These are phyloP conservation scores for Desmodus rotundus DNA, from an alignment of 2,113 vertebrate species.

Conservation along the genomic window DNA sequence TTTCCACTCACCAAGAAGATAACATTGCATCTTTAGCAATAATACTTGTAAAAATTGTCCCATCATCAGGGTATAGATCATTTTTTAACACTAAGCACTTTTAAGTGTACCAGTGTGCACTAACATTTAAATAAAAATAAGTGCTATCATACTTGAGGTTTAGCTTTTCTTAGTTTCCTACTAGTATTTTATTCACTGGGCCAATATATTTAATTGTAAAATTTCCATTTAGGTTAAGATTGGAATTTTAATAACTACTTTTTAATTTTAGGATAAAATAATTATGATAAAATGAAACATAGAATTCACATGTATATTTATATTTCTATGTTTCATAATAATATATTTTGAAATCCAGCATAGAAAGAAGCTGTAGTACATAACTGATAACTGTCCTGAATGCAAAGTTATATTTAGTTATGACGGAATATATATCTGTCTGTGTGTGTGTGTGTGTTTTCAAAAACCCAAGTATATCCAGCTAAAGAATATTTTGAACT, in stretches of 20 bases:
- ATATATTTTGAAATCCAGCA: neutral
- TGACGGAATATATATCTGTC: neutral
- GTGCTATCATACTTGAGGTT: neutral
- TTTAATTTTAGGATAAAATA: neutral
- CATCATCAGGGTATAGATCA: neutral
- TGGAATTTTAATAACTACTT: neutral
- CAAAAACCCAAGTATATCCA: neutral
- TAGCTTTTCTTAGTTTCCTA: neutral
- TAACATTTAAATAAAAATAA: constrained; percentile 8
- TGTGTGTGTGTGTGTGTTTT: neutral
- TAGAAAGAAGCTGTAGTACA: neutral
- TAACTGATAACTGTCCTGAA: neutral
- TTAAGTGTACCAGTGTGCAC: neutral
- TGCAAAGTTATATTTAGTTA: neutral
- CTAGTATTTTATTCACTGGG: constrained; percentile 4
- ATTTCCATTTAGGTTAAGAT: neutral
- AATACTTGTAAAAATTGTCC: neutral
- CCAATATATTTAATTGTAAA: neutral
- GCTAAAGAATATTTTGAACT: neutral
- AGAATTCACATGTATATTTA: neutral
- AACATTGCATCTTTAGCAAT: neutral
- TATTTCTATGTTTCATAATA: neutral
- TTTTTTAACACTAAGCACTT: neutral
- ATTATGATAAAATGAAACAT: neutral
- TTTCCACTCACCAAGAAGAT: neutral